phyloP scores from a whole-genome alignment of 2,113 vertebrate genomes.

The Galbula dea region DNA sequence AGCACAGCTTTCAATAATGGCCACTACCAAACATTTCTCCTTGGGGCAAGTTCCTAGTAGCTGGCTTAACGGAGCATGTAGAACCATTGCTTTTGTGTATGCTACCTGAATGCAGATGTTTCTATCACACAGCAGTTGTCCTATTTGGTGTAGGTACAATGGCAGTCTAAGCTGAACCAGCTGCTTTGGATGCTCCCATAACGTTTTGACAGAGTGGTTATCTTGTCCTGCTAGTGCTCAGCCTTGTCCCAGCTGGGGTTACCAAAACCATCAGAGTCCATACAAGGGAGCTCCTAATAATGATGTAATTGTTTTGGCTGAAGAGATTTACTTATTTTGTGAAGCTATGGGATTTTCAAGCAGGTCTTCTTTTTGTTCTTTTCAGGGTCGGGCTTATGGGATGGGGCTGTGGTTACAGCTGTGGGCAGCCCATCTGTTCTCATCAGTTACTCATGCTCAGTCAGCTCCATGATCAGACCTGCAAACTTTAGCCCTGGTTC shows the following conservation, averaged over 20 bases:
- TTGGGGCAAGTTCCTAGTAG: neutral
- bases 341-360: neutral
- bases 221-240: neutral
- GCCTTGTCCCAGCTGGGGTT: neutral
- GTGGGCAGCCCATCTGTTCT: neutral
- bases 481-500: neutral
- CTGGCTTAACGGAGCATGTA: neutral
- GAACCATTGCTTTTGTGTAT: neutral
- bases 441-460: neutral
- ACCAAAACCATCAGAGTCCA: neutral
- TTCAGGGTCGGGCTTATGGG: neutral
- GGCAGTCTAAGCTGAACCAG: neutral
- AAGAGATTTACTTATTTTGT: neutral
- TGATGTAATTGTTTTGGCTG: neutral
- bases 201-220: too few species aligned
- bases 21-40: neutral
- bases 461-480: neutral
- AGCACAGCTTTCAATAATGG: neutral
- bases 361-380: neutral
- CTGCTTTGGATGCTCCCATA: fast-evolving
- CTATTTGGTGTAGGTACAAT: neutral
- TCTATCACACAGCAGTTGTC: neutral
- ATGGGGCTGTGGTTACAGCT: neutral
- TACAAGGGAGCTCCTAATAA: neutral
- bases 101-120: neutral